Conservation (phyloP, 1,140 invertebrate species). For the Paraescarpia echinospica region DNA sequence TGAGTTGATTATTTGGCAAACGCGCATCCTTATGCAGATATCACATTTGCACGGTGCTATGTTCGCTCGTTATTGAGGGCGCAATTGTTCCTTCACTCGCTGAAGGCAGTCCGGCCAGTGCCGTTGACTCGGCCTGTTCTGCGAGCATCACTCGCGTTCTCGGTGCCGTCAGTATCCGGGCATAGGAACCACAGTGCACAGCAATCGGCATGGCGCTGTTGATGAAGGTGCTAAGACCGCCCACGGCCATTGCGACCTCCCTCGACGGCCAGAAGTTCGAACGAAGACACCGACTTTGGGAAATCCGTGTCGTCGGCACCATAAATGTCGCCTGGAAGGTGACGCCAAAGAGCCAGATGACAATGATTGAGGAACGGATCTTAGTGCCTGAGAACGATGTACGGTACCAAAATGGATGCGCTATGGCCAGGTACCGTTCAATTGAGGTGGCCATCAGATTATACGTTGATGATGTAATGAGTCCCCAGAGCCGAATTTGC, state of each 20-base stretch:
- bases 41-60: not conserved
- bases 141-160: too few relatives aligned
- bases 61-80: not conserved
- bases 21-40: too few relatives aligned
- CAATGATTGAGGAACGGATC: not conserved
- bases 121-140: too few relatives aligned
- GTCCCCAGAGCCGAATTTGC: slow-evolving; percentile 25
- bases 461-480: slow-evolving; percentile 24
- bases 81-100: too few relatives aligned
- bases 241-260: not conserved
- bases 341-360: not conserved
- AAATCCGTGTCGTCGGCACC: slow-evolving; percentile 7
- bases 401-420: slow-evolving; percentile 24
- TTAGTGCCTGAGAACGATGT: slow-evolving; percentile 10
- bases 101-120: too few relatives aligned
- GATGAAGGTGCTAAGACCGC: slow-evolving; percentile 18
- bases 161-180: too few relatives aligned
- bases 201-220: slow-evolving; percentile 17
- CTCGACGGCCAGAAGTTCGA: slow-evolving; percentile 15
- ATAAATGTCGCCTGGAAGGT: not conserved
- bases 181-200: slow-evolving; percentile 9
- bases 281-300: not conserved
- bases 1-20: not conserved
- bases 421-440: slow-evolving; percentile 28
- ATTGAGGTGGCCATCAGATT: slow-evolving; percentile 17